Evolutionary conservation across 2,888 invertebrate species (phyloP).

Genomic region (Hermaeophaga mercurialis): DNA sequence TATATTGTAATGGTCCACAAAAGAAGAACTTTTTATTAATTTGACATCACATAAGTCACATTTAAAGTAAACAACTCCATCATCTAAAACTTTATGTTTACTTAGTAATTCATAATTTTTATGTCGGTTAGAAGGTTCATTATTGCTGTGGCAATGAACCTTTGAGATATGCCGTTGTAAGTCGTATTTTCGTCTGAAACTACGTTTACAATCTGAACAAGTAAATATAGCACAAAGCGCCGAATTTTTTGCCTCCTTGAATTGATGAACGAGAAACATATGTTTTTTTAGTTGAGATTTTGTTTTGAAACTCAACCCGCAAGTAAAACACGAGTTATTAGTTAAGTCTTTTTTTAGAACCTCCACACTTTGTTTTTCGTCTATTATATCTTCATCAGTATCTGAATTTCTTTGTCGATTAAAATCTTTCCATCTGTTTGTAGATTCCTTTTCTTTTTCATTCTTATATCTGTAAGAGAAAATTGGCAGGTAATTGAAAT

Average conservation of each 20-base stretch:
- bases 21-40: slow-evolving; percentile 49
- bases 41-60: slow-evolving; percentile 58
- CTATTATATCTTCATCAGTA: slow-evolving; percentile 1
- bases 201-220: slow-evolving; percentile 50
- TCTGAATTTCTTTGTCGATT: background rate
- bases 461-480: slow-evolving; percentile 1
- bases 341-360: slow-evolving; percentile 37
- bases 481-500: too few species aligned
- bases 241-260: slow-evolving; percentile 44
- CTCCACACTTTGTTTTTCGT: background rate
- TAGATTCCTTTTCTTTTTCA: background rate
- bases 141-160: slow-evolving; percentile 42
- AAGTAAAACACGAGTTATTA: slow-evolving; percentile 38
- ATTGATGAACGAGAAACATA: slow-evolving; percentile 38
- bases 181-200: slow-evolving; percentile 53
- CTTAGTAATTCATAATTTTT: slow-evolving; percentile 45
- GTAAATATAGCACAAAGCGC: slow-evolving; percentile 47
- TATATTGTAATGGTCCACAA: slow-evolving; percentile 59
- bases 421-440: background rate
- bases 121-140: slow-evolving; percentile 25
- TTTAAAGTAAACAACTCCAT: slow-evolving; percentile 46
- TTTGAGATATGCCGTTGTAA: slow-evolving; percentile 50
- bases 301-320: slow-evolving; percentile 38
- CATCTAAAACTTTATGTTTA: slow-evolving; percentile 44
- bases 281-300: slow-evolving; percentile 42